A percentile compares a stretch with the other conserved stretches of the same genome.
These are phyloP conservation scores for Trachymyrmex cornetzi DNA, from an alignment of 1,140 invertebrate genomes.

Conservation along the genomic window DNA sequence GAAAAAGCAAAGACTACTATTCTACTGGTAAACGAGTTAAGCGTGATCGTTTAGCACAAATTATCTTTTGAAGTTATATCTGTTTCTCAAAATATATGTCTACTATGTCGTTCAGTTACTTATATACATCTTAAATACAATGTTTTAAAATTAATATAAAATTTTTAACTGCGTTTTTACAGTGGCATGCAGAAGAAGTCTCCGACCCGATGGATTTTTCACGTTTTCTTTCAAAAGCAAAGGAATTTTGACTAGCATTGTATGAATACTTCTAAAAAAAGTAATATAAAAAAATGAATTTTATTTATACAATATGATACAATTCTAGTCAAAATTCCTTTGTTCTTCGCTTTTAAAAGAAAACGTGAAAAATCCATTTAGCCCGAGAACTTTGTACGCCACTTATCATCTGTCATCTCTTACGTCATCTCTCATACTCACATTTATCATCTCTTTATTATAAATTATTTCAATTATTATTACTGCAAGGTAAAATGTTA, in stretches of 20 bases:
- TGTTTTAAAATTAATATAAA: neutral
- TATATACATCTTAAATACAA: neutral
- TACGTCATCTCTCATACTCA: neutral
- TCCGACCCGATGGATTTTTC: too few species aligned
- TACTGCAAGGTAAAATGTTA: neutral
- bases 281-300: too few species aligned
- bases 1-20: neutral
- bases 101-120: neutral
- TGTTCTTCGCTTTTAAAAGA: too few species aligned
- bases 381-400: too few species aligned
- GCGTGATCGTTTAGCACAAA: neutral
- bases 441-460: neutral
- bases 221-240: too few species aligned
- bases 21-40: slow-evolving; percentile 25
- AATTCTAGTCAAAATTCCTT: too few species aligned
- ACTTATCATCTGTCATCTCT: neutral
- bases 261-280: too few species aligned
- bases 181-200: neutral
- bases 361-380: too few species aligned
- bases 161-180: slow-evolving; percentile 1
- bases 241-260: too few species aligned
- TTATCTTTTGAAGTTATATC: neutral
- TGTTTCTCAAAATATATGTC: neutral
- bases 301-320: too few species aligned
- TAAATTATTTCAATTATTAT: neutral